phyloP scores from a whole-genome alignment of 1,140 invertebrate species.

The Meteorus sp. region DNA sequence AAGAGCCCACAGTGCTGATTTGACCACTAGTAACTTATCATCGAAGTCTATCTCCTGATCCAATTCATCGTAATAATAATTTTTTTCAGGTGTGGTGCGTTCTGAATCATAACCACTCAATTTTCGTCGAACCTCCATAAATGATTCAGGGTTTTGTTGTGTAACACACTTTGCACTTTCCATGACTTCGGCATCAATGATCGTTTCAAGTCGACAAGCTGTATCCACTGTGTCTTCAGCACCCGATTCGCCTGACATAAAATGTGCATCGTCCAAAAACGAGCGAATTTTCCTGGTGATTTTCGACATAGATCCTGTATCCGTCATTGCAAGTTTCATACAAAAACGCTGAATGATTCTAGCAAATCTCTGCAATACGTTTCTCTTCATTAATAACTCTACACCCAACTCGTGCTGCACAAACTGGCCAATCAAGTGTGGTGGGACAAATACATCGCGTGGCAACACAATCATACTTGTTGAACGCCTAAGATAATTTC shows the following conservation, averaged over 20 bases:
- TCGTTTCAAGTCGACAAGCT: constrained; percentile 48
- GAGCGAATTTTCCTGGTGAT: constrained; percentile 34
- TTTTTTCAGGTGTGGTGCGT: constrained; percentile 49
- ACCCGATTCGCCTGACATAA: constrained; percentile 40
- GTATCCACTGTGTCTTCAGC: constrained; percentile 39
- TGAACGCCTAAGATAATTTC: constrained; percentile 70
- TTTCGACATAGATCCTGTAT: constrained; percentile 31
- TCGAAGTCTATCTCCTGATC: constrained; percentile 35
- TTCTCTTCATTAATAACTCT: constrained; percentile 62
- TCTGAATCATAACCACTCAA: constrained; percentile 51
- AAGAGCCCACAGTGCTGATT: constrained; percentile 87
- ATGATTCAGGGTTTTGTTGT: constrained; percentile 36
- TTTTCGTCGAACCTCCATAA: constrained; percentile 44
- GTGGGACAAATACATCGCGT: constrained; percentile 72
- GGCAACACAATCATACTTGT: constrained; percentile 47
- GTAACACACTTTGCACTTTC: constrained; percentile 37
- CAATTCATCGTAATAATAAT: constrained; percentile 42
- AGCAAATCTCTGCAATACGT: constrained; percentile 50
- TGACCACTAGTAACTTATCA: constrained; percentile 73
- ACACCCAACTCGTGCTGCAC: constrained; percentile 76
- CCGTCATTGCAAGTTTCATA: constrained; percentile 38
- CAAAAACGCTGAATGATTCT: constrained; percentile 47
- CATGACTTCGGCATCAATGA: constrained; percentile 48
- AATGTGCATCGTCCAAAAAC: constrained; percentile 38
- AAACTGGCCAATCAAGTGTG: constrained; percentile 88